A percentile compares a stretch with the other conserved stretches of the same genome.
Evolutionary conservation across 2,797 vertebrate species (phyloP).

Genomic region (Typhlichthys eigenmanni): DNA sequence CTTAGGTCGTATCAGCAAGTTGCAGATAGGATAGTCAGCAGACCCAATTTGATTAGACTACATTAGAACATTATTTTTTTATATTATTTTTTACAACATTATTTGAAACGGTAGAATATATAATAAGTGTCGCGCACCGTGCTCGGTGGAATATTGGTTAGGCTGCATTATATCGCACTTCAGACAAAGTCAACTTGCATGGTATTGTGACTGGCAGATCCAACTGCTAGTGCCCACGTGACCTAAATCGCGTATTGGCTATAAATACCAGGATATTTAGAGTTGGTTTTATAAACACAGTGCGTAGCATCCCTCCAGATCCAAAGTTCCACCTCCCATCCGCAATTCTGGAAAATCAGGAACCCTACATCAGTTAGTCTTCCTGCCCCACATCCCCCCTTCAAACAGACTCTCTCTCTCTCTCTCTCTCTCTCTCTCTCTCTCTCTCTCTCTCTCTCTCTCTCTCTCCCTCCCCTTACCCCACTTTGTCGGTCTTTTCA

Average conservation of each 20-base stretch:
- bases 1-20: too few species aligned
- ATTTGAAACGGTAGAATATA: not conserved
- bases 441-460: not conserved
- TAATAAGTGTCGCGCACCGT: not conserved
- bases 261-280: constrained; percentile 28
- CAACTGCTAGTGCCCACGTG: constrained; percentile 53
- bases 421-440: constrained; percentile 2
- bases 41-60: too few species aligned
- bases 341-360: constrained; percentile 21
- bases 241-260: constrained; percentile 43
- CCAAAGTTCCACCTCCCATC: not conserved
- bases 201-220: constrained; percentile 53
- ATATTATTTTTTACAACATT: too few species aligned
- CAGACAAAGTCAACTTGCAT: constrained; percentile 50
- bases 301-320: not conserved
- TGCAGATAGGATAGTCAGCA: too few species aligned
- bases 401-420: not conserved
- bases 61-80: too few species aligned
- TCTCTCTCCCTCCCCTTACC: not conserved
- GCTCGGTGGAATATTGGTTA: too few species aligned
- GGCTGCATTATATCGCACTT: not conserved
- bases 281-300: constrained; percentile 27
- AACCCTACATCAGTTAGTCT: not conserved
- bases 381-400: not conserved
- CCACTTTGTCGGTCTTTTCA: not conserved